Evolutionary conservation across 2,113 vertebrate species (phyloP).

Genomic region (Vanacampus margaritifer): DNA sequence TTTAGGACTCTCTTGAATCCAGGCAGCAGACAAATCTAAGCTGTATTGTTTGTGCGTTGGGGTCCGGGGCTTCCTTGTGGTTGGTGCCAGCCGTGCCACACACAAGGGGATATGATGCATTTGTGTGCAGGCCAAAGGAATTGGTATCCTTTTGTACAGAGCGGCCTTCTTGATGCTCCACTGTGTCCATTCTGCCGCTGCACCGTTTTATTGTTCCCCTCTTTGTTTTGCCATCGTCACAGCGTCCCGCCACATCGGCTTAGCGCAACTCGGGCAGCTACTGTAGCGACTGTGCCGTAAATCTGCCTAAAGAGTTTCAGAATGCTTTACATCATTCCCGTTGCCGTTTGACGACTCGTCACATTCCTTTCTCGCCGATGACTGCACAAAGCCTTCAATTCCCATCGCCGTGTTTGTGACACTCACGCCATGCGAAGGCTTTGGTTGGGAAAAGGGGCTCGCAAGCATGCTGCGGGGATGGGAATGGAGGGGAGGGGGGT

Average conservation of each 20-base stretch:
- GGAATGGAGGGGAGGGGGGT: neutral
- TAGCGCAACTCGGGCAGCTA: neutral
- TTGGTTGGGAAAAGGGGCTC: constrained; percentile 48
- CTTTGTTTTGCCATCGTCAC: constrained; percentile 11
- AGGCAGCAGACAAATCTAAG: constrained; percentile 34
- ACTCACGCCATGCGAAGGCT: constrained; percentile 73
- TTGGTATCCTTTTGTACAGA: constrained; percentile 55
- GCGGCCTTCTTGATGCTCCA: constrained; percentile 27
- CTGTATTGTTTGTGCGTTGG: constrained; percentile 34
- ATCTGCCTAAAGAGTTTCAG: neutral
- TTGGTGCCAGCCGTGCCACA: constrained; percentile 43
- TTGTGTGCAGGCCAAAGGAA: constrained; percentile 53
- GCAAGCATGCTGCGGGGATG: constrained; percentile 34
- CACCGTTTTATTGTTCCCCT: constrained; percentile 9
- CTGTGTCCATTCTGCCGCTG: constrained; percentile 6
- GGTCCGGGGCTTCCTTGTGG: constrained; percentile 40
- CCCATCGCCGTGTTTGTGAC: constrained; percentile 60
- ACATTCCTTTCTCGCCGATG: constrained; percentile 45
- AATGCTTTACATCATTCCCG: constrained; percentile 2
- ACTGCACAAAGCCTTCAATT: constrained; percentile 70
- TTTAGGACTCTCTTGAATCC: constrained; percentile 54
- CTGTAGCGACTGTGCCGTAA: neutral
- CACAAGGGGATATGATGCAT: constrained; percentile 33
- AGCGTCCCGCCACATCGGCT: constrained; percentile 2
- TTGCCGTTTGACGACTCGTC: constrained; percentile 1